Evolutionary conservation across 2,797 vertebrate genomes (phyloP).

Genomic region (Acrossocheilus wenchowensis): DNA sequence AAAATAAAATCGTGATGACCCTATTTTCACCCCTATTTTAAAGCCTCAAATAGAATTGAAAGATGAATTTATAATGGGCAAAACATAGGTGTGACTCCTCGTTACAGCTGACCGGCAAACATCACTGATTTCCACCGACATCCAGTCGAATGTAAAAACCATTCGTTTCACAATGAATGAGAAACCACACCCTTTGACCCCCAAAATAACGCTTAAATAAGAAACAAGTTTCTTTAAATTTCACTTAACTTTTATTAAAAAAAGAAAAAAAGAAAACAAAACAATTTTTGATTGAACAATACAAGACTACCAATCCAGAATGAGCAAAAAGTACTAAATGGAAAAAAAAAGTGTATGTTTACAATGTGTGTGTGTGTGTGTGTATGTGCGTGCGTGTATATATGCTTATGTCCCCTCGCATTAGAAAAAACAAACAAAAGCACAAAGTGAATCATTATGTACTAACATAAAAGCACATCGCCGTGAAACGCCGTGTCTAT

Average conservation of each 20-base stretch:
- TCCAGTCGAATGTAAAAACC: neutral
- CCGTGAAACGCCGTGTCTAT: conserved; percentile 25
- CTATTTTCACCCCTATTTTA: no score
- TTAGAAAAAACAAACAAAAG: conserved; percentile 49
- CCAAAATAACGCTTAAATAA: conserved; percentile 6
- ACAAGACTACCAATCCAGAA: conserved; percentile 73
- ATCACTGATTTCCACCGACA: neutral
- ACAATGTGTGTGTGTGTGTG: conserved; percentile 41
- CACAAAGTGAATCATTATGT: conserved; percentile 53
- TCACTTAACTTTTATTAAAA: conserved; percentile 81
- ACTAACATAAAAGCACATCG: conserved; percentile 57
- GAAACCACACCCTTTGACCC: no score
- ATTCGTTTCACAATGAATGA: neutral
- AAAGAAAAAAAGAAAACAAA: conserved; percentile 61
- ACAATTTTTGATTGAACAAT: conserved; percentile 71
- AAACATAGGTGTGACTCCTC: no score
- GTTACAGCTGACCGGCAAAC: no score
- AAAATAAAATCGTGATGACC: no score
- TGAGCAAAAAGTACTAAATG: conserved; percentile 52
- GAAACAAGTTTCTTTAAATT: conserved; percentile 60
- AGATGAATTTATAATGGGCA: no score
- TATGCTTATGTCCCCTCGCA: conserved; percentile 41
- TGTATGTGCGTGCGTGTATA: conserved; percentile 47
- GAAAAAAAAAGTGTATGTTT: conserved; percentile 52
- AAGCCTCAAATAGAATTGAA: no score